phyloP scores from a whole-genome alignment of 2,797 vertebrate genomes.

The Micrastur ruficollis region DNA sequence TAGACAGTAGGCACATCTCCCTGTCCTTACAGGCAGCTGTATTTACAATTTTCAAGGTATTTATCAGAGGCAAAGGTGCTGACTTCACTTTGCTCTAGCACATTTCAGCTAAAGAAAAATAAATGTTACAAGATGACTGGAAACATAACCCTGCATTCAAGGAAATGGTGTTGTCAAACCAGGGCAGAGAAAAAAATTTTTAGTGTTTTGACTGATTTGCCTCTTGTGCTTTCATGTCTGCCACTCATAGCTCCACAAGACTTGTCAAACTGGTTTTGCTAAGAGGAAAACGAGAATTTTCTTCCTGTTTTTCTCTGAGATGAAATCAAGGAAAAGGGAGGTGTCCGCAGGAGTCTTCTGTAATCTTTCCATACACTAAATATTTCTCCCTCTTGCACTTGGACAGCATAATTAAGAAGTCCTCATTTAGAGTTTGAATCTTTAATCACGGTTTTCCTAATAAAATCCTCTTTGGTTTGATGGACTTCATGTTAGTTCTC shows the following conservation, averaged over 20 bases:
- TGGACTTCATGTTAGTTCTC: not conserved
- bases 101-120: not conserved
- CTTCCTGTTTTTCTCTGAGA: not conserved
- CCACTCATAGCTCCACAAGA: conserved; percentile 3
- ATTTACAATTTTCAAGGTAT: not conserved
- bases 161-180: conserved; percentile 3
- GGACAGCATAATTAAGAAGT: not conserved
- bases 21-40: not conserved
- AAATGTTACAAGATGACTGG: not conserved
- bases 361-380: not conserved
- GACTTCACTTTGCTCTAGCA: not conserved
- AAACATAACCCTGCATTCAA: not conserved
- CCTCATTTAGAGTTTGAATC: conserved; percentile 7
- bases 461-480: conserved; percentile 22
- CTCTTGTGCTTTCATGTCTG: not conserved
- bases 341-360: not conserved
- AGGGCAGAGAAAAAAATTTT: not conserved
- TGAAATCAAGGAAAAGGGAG: not conserved
- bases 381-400: not conserved
- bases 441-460: conserved; percentile 24
- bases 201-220: conserved; percentile 31
- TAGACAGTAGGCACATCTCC: not conserved
- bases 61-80: not conserved
- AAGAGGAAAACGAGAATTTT: not conserved
- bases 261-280: not conserved